These are phyloP conservation scores for Caiman crocodilus DNA, from an alignment of 2,797 vertebrate genomes.

Conservation along the genomic window DNA sequence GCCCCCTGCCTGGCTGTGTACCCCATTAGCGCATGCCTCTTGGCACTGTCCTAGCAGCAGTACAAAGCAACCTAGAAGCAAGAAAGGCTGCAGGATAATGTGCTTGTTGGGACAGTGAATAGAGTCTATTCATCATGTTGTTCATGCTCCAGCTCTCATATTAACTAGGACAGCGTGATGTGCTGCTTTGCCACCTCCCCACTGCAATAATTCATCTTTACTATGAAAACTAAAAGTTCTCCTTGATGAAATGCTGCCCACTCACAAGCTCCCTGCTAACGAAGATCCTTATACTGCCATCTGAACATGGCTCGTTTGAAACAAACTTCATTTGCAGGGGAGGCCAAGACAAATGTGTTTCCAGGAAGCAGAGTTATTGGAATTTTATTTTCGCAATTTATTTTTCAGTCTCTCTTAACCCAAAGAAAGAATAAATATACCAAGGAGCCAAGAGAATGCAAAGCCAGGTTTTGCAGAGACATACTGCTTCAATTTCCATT, in stretches of 20 bases:
- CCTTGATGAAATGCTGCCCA: not conserved
- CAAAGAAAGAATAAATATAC: not conserved
- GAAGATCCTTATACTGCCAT: not conserved
- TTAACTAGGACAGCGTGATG: conserved; percentile 21
- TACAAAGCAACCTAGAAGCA: not conserved
- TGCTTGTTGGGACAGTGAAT: not conserved
- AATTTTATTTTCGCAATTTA: conserved; percentile 10
- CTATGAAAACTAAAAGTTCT: conserved; percentile 1
- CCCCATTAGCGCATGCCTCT: not conserved
- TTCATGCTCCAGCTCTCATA: not conserved
- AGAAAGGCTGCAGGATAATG: not conserved
- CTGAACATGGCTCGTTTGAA: not conserved
- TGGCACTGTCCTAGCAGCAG: not conserved
- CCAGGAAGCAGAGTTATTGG: not conserved
- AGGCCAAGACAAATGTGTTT: not conserved
- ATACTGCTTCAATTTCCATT: not conserved
- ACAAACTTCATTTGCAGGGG: not conserved
- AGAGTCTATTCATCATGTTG: not conserved
- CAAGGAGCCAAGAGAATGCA: not conserved
- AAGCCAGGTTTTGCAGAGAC: not conserved
- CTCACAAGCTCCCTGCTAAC: not conserved
- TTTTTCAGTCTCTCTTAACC: not conserved
- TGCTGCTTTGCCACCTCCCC: conserved; percentile 16
- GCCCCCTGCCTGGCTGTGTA: not conserved
- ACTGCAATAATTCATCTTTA: not conserved